Evolutionary conservation across 2,888 invertebrate species (phyloP), one percentile per base, ranked within the genome.

Genomic region (Trichogramma evanescens): DNA sequence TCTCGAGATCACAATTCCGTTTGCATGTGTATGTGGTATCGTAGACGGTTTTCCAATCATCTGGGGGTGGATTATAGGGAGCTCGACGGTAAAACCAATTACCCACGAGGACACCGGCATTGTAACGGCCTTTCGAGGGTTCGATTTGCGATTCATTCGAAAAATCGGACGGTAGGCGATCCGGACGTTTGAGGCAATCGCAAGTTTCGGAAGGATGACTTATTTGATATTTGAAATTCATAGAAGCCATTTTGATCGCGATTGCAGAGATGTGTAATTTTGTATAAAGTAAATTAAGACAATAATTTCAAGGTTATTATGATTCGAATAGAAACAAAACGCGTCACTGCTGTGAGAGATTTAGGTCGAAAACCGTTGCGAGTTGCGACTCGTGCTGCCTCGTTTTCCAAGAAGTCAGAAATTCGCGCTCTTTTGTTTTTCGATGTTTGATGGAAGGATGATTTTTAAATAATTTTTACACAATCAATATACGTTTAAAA

Each of bases 41-140:
- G 26, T 65, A 51, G 3, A 52, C 41, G 5, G 65, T 65, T 38
- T 42, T 6, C 58, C 59, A 65, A 6, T 63, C 52, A 10, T 61
- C 41, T 4, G 50, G 3, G 5, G 58, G 59, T 4, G 54, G 55
- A 13, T 38, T 6, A n/a, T 57, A 61, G 3, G 44, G 41, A 2
- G 52, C 54, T 7, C 63, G 50, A 5, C 48, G 8, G 7, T 62
- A 52, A n/a, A 56, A 62, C 65, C 65, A 65, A 8, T 63, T 46
- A n/a, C 61, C 61, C 4, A 63, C 61, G 1, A 65, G 57, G 0
- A 65, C 65, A 1, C 38, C 44, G 10, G 56, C 3, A 2, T 26
- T 40, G 42, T 65, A 65, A 2, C 63, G 50, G 8, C 51, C 9
- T 6, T 64, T 64, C 8, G 42, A 6, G 4, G 65, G 42, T 39